phyloP scores from a whole-genome alignment of 2,888 invertebrate genomes.

The Dasypolia templi region DNA sequence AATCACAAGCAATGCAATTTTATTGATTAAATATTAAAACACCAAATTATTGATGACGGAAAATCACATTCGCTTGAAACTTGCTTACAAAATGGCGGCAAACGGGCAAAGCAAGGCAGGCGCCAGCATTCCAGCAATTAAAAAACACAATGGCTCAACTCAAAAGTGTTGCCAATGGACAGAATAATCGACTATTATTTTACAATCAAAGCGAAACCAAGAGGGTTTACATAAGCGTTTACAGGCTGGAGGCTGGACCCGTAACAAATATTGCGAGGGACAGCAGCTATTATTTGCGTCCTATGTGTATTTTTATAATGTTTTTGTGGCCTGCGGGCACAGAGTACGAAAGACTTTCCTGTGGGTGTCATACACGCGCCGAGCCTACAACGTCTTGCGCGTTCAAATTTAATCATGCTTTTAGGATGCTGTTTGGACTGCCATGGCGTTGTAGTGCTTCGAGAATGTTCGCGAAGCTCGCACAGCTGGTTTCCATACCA shows the following conservation, averaged over 20 bases:
- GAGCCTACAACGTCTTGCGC: no score
- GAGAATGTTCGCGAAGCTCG: no score
- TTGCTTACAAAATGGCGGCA: slow-evolving; percentile 63
- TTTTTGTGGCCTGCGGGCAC: no score
- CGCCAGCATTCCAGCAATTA: no score
- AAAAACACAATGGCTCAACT: slow-evolving; percentile 2
- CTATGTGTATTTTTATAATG: no score
- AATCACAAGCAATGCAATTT: slow-evolving; percentile 12
- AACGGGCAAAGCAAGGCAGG: slow-evolving; percentile 7
- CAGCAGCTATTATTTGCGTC: not conserved
- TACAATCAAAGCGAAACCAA: not conserved
- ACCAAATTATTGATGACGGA: slow-evolving; percentile 6
- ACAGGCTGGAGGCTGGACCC: not conserved
- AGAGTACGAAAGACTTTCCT: no score
- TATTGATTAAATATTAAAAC: slow-evolving; percentile 21
- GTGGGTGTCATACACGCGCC: no score
- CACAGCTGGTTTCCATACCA: no score
- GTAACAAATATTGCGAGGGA: not conserved
- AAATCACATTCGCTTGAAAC: slow-evolving; percentile 9
- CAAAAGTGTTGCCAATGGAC: slow-evolving; percentile 23
- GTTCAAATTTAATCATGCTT: no score
- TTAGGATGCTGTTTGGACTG: no score
- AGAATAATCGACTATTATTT: slow-evolving; percentile 25
- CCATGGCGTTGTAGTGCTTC: no score
- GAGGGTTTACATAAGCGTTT: not conserved